Evolutionary conservation across 1,140 invertebrate genomes (phyloP).

Genomic region (Bombus difficillimus): DNA sequence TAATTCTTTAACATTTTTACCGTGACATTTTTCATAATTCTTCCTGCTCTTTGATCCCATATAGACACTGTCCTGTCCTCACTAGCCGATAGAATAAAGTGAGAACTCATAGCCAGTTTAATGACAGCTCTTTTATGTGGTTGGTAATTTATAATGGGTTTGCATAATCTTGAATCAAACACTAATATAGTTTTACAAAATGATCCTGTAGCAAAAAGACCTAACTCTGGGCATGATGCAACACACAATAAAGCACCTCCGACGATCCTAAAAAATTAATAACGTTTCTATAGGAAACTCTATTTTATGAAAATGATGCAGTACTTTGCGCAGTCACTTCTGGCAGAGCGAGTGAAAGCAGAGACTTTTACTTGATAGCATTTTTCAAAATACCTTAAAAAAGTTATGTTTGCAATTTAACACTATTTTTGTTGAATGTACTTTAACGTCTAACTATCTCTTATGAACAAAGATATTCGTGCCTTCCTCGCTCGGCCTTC

Average conservation of each 20-base stretch:
- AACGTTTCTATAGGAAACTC: slow-evolving; percentile 1
- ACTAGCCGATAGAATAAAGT: slow-evolving; percentile 77
- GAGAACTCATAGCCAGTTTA: slow-evolving; percentile 73
- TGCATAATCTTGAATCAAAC: slow-evolving; percentile 71
- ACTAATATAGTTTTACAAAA: slow-evolving; percentile 72
- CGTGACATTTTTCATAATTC: slow-evolving; percentile 68
- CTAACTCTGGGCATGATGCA: slow-evolving; percentile 68
- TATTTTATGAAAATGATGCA: background rate
- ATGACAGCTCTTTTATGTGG: slow-evolving; percentile 75
- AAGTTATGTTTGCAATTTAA: background rate
- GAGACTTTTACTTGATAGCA: background rate
- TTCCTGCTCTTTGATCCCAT: slow-evolving; percentile 76
- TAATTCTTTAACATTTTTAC: slow-evolving; percentile 54
- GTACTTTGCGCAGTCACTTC: slow-evolving; percentile 2
- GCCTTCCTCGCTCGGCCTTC: slow-evolving; percentile 46
- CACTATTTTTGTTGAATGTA: background rate
- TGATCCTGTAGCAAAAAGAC: slow-evolving; percentile 74
- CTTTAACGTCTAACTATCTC: slow-evolving; percentile 6
- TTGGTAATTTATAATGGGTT: slow-evolving; percentile 67
- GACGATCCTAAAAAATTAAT: slow-evolving; percentile 61
- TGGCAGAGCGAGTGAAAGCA: slow-evolving; percentile 47
- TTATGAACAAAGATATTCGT: slow-evolving; percentile 21
- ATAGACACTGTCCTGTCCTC: slow-evolving; percentile 77
- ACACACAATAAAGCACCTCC: slow-evolving; percentile 72
- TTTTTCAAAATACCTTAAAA: background rate